A percentile compares a stretch with the other conserved stretches of the same genome.
Conservation (phyloP, 1,140 invertebrate species). For the Neodiprion fabricii region DNA sequence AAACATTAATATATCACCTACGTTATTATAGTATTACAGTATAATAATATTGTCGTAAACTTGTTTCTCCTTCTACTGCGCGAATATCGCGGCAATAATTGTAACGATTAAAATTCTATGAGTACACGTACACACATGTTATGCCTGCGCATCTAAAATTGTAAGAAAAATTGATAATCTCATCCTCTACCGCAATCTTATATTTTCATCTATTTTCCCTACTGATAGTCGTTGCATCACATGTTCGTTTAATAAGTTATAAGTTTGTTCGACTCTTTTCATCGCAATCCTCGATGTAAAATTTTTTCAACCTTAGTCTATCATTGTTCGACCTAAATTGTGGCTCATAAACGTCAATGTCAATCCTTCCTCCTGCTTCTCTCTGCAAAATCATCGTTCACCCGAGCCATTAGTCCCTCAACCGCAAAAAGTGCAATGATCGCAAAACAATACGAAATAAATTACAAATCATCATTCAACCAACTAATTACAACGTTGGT, state of each 20-base stretch:
- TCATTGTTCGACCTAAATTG: not conserved
- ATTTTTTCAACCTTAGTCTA: constrained; percentile 8
- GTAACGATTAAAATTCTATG: constrained; percentile 4
- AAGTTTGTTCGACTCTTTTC: not conserved
- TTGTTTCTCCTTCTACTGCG: not conserved
- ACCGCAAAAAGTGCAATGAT: not conserved
- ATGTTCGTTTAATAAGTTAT: constrained; percentile 12
- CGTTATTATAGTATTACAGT: not conserved
- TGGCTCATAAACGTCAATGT: not conserved
- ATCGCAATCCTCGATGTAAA: not conserved
- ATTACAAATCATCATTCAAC: no score
- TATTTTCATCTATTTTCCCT: constrained; percentile 3
- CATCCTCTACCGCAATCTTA: not conserved
- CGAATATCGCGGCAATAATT: not conserved
- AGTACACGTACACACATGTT: not conserved
- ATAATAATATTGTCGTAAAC: constrained; percentile 19
- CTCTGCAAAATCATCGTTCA: not conserved
- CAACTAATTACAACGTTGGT: no score
- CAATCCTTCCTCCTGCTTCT: not conserved
- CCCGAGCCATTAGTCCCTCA: constrained; percentile 1
- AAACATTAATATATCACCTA: constrained; percentile 2
- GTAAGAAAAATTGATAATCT: constrained; percentile 9
- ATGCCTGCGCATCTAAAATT: not conserved
- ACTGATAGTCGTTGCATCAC: constrained; percentile 21
- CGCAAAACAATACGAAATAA: no score